Evolutionary conservation across 2,888 invertebrate species (phyloP).

Genomic region (Brachypalpus laphriformis): DNA sequence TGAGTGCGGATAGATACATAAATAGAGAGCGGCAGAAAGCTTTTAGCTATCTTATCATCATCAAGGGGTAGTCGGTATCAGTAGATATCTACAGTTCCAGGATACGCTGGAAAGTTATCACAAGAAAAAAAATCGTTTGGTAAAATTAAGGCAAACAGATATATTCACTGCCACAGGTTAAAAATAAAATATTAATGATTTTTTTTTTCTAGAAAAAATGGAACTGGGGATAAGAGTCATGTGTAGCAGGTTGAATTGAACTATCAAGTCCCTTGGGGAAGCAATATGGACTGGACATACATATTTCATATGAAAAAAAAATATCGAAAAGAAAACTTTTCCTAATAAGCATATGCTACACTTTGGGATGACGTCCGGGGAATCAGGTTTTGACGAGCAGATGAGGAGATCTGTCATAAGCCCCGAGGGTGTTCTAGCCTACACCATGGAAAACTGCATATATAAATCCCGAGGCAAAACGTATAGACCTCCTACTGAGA

Average conservation of each 20-base stretch:
- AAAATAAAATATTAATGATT: conserved; percentile 19
- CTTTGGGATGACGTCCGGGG: too few species aligned
- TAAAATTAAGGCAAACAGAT: neutral
- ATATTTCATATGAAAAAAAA: neutral
- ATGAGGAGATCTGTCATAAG: too few species aligned
- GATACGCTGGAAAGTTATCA: conserved; percentile 32
- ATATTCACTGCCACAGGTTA: conserved; percentile 58
- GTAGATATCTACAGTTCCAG: conserved; percentile 34
- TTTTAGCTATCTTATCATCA: conserved; percentile 42
- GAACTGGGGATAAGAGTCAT: too few species aligned
- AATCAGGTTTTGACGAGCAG: too few species aligned
- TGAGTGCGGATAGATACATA: conserved; percentile 25
- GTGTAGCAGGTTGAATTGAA: neutral
- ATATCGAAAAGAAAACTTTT: too few species aligned
- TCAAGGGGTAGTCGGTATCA: conserved; percentile 4
- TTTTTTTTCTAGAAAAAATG: neutral
- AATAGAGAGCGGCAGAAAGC: conserved; percentile 18
- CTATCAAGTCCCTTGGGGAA: neutral
- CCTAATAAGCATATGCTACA: neutral
- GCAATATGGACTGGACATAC: neutral
- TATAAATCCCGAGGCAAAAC: too few species aligned
- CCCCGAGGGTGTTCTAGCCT: too few species aligned
- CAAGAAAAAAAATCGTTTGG: conserved; percentile 8
- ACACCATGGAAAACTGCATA: too few species aligned
- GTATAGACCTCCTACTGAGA: too few species aligned